Conservation (phyloP, 1,140 invertebrate genomes). For the Penaeus vannamei region DNA sequence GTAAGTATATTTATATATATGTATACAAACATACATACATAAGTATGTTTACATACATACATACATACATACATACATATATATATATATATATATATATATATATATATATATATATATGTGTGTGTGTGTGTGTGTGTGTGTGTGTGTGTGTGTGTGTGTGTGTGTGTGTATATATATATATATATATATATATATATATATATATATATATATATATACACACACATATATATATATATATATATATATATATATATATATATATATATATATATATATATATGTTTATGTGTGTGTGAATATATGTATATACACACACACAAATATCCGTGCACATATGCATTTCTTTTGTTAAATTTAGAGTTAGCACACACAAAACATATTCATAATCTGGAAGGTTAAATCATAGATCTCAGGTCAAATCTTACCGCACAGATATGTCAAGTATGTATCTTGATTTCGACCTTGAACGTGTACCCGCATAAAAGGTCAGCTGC, state of each 20-base stretch:
- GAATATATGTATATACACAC: not conserved
- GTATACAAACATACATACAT: not conserved
- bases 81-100: too few species aligned
- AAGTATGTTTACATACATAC: too few species aligned
- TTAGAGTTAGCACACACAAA: not conserved
- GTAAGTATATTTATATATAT: not conserved
- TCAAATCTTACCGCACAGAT: not conserved
- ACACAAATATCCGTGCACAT: not conserved
- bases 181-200: constrained; percentile 25
- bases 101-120: too few species aligned
- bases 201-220: not conserved
- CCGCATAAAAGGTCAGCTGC: too few species aligned
- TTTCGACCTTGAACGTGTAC: too few species aligned
- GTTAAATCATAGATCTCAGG: not conserved
- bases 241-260: not conserved
- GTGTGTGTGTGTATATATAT: not conserved
- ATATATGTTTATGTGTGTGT: not conserved
- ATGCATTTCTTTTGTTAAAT: not conserved
- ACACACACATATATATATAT: not conserved
- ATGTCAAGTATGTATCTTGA: not conserved
- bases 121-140: too few species aligned
- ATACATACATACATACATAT: too few species aligned
- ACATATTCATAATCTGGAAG: not conserved
- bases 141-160: too few species aligned
- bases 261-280: not conserved